phyloP scores from a whole-genome alignment of 2,797 vertebrate species.

The Leuciscus waleckii region DNA sequence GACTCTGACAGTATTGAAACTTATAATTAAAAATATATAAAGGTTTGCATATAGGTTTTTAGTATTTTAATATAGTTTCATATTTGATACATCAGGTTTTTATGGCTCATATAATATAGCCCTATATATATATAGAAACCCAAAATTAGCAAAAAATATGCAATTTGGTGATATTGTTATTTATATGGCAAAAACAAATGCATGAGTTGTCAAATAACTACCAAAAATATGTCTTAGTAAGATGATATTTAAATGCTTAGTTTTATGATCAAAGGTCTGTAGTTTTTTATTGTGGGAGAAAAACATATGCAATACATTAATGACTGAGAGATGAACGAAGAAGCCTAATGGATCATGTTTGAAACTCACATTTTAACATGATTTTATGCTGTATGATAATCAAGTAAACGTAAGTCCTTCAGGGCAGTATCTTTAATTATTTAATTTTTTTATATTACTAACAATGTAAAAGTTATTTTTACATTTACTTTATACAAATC shows the following conservation, averaged over 20 bases:
- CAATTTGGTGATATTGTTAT: too few species aligned
- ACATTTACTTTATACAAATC: neutral
- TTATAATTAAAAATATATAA: neutral
- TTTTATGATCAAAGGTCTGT: too few species aligned
- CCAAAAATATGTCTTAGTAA: neutral
- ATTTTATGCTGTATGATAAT: neutral
- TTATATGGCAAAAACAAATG: neutral
- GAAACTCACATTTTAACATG: neutral
- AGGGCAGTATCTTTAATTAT: neutral
- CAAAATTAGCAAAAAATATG: neutral
- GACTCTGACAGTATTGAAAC: too few species aligned
- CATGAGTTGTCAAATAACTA: neutral
- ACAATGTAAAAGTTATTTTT: neutral
- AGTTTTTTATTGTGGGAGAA: too few species aligned
- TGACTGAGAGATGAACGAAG: too few species aligned
- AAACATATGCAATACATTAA: too few species aligned
- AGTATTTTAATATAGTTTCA: neutral
- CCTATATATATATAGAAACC: too few species aligned
- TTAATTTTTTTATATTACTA: neutral
- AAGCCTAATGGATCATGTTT: neutral
- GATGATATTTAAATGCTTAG: neutral
- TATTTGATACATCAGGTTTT: neutral
- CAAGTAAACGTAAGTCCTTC: neutral
- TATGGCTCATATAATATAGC: neutral
- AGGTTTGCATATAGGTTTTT: neutral